phyloP scores from a whole-genome alignment of 2,113 vertebrate genomes.

The Fregetta grallaria region DNA sequence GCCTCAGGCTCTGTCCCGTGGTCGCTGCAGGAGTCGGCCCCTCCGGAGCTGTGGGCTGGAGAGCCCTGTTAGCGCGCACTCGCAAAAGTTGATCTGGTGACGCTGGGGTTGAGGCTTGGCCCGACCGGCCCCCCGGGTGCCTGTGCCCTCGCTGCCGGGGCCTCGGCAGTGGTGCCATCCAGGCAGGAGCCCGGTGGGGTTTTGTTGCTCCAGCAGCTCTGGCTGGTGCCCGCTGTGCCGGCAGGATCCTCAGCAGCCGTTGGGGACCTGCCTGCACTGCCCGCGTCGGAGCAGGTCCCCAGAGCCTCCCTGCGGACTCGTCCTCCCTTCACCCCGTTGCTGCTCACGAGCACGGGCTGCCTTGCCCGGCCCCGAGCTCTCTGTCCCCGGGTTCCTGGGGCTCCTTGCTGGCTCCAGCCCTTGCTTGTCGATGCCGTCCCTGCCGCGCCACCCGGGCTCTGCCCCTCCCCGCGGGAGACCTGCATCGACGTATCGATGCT shows the following conservation, averaged over 20 bases:
- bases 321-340: background rate
- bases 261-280: background rate
- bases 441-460: fast-evolving
- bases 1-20: background rate
- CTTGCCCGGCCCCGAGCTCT: background rate
- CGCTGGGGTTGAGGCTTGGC: background rate
- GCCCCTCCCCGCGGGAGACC: background rate
- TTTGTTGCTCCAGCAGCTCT: background rate
- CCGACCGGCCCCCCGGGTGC: no score
- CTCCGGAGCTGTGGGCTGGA: background rate
- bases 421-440: background rate
- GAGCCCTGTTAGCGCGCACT: background rate
- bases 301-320: background rate
- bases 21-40: background rate
- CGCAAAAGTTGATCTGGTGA: background rate
- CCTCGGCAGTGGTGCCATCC: no score
- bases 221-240: background rate
- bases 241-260: fast-evolving
- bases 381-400: background rate
- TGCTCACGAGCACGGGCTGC: fast-evolving
- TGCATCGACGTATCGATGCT: fast-evolving
- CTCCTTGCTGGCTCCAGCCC: background rate
- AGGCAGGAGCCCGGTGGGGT: background rate
- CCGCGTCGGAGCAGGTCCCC: background rate
- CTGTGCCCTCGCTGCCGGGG: background rate